Evolutionary conservation across 1,140 invertebrate species (phyloP), one percentile per base, ranked within the genome.

Genomic region (Neocloeon triangulifer): DNA sequence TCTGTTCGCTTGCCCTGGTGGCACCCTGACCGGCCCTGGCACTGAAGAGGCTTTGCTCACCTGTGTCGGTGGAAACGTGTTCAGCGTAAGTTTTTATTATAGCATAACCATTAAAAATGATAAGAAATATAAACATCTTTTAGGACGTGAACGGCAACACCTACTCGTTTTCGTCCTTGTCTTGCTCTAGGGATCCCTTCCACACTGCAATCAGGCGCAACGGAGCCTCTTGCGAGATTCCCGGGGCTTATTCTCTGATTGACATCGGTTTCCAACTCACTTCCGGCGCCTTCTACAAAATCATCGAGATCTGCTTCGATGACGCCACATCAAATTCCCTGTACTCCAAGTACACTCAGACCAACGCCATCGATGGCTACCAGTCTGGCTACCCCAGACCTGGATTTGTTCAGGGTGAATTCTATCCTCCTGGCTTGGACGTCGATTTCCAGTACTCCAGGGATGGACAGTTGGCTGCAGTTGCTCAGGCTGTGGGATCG

Each of bases 301-400:
- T 53, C 9, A 44, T 55, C 25, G 46, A 55, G 37, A 37, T 61
- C 3, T 61, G 58, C 31, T 52, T 50, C 14, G 45, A 60, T 33
- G 47, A 56, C 19, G 29, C 40, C 18, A 49, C 46, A 14, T 48
- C 49, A 18, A 39, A 37, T 2, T 58, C 56, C 0, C 47, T 52
- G 21, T 60, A 56, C 30, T 44, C 53, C 1, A 52, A 52, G 12
- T 47, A 48, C 30, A 35, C 38, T 5, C 30, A 58, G 23, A 42
- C 40, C 0, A 37, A 34, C 15, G 40, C 38, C 3, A 51, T 57
- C 22, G 23, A 1, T 4, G 37, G 35, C 8, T 28, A 26, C 9
- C 39, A 41, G 27, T 30, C 5, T 1, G 21, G 25, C 3, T 33
- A 42, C 16, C 32, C 35, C 8, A 18, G 46, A 19, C 40, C 40